These are phyloP conservation scores for Halocynthia roretzi DNA, from an alignment of 23 tunicate species.

Conservation along the genomic window DNA sequence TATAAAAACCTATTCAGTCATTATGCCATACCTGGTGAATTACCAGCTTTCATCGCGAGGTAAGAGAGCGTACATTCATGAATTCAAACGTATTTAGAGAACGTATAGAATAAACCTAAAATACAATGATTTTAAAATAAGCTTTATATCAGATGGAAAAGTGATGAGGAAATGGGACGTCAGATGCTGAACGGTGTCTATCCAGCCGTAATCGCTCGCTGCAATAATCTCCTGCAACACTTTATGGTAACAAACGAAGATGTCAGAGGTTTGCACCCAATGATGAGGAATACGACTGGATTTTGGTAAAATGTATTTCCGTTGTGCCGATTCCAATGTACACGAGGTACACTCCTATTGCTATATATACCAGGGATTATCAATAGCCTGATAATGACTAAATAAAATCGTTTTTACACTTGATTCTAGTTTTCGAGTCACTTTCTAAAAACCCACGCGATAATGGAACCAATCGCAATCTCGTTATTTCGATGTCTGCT, in stretches of 20 bases:
- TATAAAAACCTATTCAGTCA: conserved; percentile 9
- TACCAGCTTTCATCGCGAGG: conserved; percentile 12
- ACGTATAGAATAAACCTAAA: not conserved
- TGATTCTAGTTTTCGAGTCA: too few species aligned
- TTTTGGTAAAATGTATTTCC: conserved; percentile 48
- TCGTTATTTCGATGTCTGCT: conserved; percentile 47
- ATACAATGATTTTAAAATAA: not conserved
- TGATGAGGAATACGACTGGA: conserved; percentile 35
- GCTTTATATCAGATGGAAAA: conserved; percentile 26
- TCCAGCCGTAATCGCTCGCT: conserved; percentile 15
- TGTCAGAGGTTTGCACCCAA: conserved; percentile 21
- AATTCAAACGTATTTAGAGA: not conserved
- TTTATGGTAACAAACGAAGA: conserved; percentile 28
- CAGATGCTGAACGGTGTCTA: conserved; percentile 27
- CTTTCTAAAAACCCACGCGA: conserved; percentile 20
- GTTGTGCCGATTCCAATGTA: conserved; percentile 15
- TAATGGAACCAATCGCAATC: conserved; percentile 58
- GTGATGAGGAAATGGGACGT: conserved; percentile 34
- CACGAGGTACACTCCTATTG: conserved; percentile 28
- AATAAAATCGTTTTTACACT: too few species aligned
- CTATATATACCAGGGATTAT: too few species aligned
- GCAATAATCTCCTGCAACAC: conserved; percentile 12
- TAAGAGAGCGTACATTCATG: not conserved
- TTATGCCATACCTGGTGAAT: conserved; percentile 3
- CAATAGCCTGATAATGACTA: too few species aligned